Evolutionary conservation across 2,797 vertebrate species (phyloP).

Genomic region (Silurus lanzhouensis): DNA sequence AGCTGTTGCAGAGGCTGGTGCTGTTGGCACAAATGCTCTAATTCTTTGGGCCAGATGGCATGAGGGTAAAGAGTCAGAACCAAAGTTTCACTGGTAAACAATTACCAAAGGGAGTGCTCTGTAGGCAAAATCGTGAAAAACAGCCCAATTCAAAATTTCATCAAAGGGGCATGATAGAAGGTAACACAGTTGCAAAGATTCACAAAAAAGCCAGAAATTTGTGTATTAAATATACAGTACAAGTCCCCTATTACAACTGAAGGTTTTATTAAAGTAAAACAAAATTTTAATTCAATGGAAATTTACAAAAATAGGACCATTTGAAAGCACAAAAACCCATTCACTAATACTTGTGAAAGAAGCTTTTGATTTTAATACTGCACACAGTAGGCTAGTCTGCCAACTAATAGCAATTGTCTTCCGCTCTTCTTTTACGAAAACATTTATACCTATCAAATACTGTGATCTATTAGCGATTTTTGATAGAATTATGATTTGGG

Average conservation of each 20-base stretch:
- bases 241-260: not conserved
- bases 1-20: not conserved
- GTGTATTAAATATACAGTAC: not conserved
- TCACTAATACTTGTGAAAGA: no score
- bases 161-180: not conserved
- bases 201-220: not conserved
- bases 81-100: not conserved
- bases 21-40: no score
- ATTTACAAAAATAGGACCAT: no score
- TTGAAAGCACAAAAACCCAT: no score
- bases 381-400: no score
- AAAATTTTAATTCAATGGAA: not conserved
- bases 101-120: not conserved
- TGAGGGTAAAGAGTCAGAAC: not conserved
- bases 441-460: no score
- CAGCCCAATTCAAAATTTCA: not conserved
- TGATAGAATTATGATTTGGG: no score
- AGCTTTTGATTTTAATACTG: no score
- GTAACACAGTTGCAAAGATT: not conserved
- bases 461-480: no score
- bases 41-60: not conserved
- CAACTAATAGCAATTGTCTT: no score
- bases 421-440: no score
- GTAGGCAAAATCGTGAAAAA: not conserved
- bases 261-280: not conserved